Evolutionary conservation across 1,140 invertebrate genomes (phyloP).

Genomic region (Leptonema lineaticorne): DNA sequence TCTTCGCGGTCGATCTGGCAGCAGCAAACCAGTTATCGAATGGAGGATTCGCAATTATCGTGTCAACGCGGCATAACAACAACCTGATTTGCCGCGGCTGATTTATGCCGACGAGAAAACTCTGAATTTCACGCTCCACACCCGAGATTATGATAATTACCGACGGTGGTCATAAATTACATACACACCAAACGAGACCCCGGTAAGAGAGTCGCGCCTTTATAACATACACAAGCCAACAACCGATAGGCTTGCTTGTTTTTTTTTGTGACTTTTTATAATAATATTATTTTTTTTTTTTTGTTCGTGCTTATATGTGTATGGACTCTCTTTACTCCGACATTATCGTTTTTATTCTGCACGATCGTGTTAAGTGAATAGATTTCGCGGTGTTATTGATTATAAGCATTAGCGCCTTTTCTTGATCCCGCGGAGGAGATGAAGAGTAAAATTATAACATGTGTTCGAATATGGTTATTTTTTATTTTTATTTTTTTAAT

Average conservation of each 20-base stretch:
- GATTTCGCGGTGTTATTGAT: neutral
- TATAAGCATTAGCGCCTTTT: neutral
- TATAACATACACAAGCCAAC: too few species aligned
- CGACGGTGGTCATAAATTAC: neutral
- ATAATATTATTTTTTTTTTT: too few species aligned
- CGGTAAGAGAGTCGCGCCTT: too few species aligned
- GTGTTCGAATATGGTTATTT: too few species aligned
- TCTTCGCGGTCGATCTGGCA: neutral
- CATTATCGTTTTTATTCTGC: neutral
- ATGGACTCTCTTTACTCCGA: too few species aligned
- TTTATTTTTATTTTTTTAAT: too few species aligned
- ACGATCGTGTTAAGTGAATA: neutral
- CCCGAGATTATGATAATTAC: conserved; percentile 18
- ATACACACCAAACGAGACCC: neutral
- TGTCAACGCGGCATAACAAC: conserved; percentile 22
- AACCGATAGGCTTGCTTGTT: too few species aligned
- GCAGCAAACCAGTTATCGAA: conserved; percentile 19
- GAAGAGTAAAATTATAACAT: too few species aligned
- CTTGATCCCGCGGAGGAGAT: too few species aligned
- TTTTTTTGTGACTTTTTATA: too few species aligned
- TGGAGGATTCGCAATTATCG: conserved; percentile 26
- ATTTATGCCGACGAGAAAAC: conserved; percentile 16
- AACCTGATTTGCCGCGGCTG: conserved; percentile 11
- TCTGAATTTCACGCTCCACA: conserved; percentile 17
- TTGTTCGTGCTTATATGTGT: too few species aligned